Conservation (phyloP, 2,888 invertebrate genomes). For the Eupithecia subumbrata region DNA sequence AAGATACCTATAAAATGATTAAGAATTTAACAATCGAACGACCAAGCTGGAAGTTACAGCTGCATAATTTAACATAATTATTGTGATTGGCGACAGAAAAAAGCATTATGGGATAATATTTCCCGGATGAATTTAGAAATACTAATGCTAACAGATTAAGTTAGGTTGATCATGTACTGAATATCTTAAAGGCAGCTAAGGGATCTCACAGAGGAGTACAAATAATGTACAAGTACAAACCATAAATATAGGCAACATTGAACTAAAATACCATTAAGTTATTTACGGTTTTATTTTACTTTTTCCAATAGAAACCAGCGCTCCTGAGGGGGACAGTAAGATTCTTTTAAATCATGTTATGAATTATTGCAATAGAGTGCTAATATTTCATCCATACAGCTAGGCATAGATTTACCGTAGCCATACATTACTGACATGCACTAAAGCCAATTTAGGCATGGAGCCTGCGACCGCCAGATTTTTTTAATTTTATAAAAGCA, state of each 20-base stretch:
- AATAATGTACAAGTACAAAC: not conserved
- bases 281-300: constrained; percentile 49
- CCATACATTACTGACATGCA: constrained; percentile 19
- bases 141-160: too few species aligned
- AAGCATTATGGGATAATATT: too few species aligned
- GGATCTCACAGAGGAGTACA: not conserved
- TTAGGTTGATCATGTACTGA: not conserved
- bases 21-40: too few species aligned
- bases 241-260: not conserved
- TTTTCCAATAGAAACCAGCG: constrained; percentile 78
- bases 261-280: not conserved
- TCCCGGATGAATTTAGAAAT: too few species aligned
- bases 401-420: constrained; percentile 13
- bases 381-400: constrained; percentile 51
- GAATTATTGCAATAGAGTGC: constrained; percentile 70
- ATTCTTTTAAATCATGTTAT: constrained; percentile 86
- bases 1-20: too few species aligned
- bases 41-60: too few species aligned
- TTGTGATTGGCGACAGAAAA: too few species aligned
- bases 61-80: too few species aligned
- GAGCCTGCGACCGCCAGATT: too few species aligned
- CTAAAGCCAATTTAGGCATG: not conserved
- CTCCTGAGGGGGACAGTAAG: constrained; percentile 60
- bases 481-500: too few species aligned
- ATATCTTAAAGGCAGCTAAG: not conserved